Conservation (phyloP, 92 coral and sea anemone genomes). For the Diadumene lineata region DNA sequence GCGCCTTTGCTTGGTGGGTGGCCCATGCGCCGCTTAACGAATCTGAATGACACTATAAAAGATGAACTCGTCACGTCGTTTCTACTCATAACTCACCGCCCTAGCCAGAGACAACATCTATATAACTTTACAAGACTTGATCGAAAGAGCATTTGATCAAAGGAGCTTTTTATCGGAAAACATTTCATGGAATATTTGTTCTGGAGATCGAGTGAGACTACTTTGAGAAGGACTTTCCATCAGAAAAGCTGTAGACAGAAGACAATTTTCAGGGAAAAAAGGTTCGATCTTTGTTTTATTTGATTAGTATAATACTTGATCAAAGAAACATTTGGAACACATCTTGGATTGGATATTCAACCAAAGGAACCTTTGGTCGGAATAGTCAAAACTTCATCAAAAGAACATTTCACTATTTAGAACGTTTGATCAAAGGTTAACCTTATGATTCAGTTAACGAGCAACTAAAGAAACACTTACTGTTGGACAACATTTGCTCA, state of each 20-base stretch:
- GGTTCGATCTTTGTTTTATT: background rate
- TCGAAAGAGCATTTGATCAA: background rate
- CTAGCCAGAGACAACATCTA: conserved; percentile 30
- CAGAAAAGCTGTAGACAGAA: too few relatives aligned
- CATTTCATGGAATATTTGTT: too few relatives aligned
- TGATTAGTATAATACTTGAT: background rate
- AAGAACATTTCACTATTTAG: background rate
- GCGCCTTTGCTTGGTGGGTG: conserved; percentile 79
- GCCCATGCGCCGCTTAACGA: conserved; percentile 63
- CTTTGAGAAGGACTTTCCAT: background rate
- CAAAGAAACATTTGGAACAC: background rate
- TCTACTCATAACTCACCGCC: conserved; percentile 18
- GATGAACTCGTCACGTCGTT: background rate
- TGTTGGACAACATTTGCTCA: background rate
- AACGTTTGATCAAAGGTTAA: background rate
- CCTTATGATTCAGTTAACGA: background rate
- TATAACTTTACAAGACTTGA: background rate
- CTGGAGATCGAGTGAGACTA: too few relatives aligned
- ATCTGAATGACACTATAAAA: conserved; percentile 62
- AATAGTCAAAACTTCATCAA: background rate
- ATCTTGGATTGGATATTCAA: background rate
- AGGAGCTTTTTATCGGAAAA: background rate
- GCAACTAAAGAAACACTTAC: background rate
- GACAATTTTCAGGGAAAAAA: too few relatives aligned
- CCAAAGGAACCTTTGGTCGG: background rate